Evolutionary conservation across 1,140 invertebrate genomes (phyloP), one percentile per base, ranked within the genome.

Genomic region (Drosophila leontia): DNA sequence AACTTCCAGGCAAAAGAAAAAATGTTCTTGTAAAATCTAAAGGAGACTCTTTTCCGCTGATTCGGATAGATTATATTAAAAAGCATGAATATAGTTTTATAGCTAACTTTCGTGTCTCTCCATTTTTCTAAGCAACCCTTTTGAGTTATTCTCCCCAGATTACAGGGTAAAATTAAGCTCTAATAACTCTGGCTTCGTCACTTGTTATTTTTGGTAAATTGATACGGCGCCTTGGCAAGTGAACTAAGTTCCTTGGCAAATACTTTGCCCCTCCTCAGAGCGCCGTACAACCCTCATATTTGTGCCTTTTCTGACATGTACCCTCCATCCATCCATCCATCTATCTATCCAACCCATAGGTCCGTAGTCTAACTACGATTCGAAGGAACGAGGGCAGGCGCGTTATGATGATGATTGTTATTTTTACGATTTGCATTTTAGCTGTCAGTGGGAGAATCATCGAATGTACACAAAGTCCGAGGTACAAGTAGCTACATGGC

Each of bases 151-250:
- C 8, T 17, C n/a, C 8, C 1, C 55, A 39, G 8, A 68, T 48
- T 47, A 41, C 17, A 47, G 68, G 42, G 68, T 71, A 71, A 47
- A 32, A 12, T n/a, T 0, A 11, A 32, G 39, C 26, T 29, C 23
- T 44, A 11, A 44, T 42, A 39, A 19, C 17, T 45, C 32, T 45
- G 7, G 13, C 48, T 41, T 68, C 63, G 62, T 62, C 42, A 55
- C 60, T 76, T 76, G 56, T 75, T 81, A 86, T 84, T 81, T 71
- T 76, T 69, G 75, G 77, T 81, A 88, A 88, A 90, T 81, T 88
- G 84, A 88, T 90, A 88, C 74, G 78, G 65, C 67, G 76, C 65
- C 75, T 64, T 59, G 56, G 57, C 55, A 76, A 77, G 72, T 65
- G 62, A 76, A 59, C 69, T 71, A 51, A 72, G 69, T 72, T 59